Evolutionary conservation across 1,140 invertebrate genomes (phyloP).

Genomic region (Spodoptera litura): DNA sequence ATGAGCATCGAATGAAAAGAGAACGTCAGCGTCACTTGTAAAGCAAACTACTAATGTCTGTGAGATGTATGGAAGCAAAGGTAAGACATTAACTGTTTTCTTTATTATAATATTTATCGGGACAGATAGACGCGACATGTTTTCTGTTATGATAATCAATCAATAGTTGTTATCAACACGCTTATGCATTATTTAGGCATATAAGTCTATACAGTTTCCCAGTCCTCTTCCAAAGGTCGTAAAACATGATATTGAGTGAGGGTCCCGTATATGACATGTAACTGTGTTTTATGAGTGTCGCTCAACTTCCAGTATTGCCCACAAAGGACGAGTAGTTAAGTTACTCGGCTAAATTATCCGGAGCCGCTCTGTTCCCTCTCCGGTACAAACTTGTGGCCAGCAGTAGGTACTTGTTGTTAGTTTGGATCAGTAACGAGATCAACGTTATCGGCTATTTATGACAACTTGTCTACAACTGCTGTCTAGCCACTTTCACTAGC

Average conservation of each 20-base stretch:
- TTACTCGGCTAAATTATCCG: background rate
- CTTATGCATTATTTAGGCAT: conserved; percentile 5
- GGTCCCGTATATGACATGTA: conserved; percentile 18
- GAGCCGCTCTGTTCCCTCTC: background rate
- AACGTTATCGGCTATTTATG: too few species aligned
- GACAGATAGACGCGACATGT: too few species aligned
- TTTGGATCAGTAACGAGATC: background rate
- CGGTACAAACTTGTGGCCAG: background rate
- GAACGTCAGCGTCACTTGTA: too few species aligned
- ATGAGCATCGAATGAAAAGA: too few species aligned
- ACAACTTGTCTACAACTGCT: background rate
- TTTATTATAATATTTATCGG: too few species aligned
- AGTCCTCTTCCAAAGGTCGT: conserved; percentile 13
- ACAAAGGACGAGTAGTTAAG: background rate
- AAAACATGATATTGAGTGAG: conserved; percentile 38
- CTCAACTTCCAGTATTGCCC: conserved; percentile 17
- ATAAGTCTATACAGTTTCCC: background rate
- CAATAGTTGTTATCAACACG: too few species aligned
- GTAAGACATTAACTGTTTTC: too few species aligned
- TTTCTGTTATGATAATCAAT: too few species aligned
- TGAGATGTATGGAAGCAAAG: too few species aligned
- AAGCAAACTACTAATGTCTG: too few species aligned
- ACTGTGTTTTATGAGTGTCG: conserved; percentile 27
- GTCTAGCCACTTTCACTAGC: background rate
- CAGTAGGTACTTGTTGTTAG: background rate